phyloP scores from a whole-genome alignment of 2,888 invertebrate species.

The Limnephilus lunatus region DNA sequence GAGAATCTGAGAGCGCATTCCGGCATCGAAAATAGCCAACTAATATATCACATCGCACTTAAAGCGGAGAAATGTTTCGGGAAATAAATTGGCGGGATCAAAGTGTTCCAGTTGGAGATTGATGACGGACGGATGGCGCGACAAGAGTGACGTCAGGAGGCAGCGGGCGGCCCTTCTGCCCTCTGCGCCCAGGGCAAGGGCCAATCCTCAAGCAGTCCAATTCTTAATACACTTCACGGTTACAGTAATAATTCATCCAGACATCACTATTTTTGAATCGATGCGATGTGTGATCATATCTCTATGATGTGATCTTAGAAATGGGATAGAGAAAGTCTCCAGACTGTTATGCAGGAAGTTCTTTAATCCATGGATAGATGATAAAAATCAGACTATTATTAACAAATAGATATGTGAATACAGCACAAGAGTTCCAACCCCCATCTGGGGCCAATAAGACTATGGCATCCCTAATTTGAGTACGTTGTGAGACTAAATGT shows the following conservation, averaged over 20 bases:
- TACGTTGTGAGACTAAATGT: too few relatives aligned
- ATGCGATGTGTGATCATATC: not conserved
- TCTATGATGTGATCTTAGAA: not conserved
- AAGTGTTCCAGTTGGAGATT: constrained; percentile 65
- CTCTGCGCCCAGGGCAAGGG: constrained; percentile 9
- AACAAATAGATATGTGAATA: not conserved
- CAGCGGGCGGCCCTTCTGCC: not conserved
- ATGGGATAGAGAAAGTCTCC: not conserved
- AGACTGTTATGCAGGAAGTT: not conserved
- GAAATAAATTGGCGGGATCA: constrained; percentile 66
- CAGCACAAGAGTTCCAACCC: too few relatives aligned
- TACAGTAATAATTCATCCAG: not conserved
- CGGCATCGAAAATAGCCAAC: constrained; percentile 55
- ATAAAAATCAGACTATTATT: not conserved
- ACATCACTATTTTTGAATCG: not conserved
- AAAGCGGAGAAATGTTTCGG: constrained; percentile 57
- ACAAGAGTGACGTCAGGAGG: constrained; percentile 20
- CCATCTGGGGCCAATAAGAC: too few relatives aligned
- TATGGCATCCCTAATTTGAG: too few relatives aligned
- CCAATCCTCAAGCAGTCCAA: not conserved
- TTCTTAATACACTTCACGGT: not conserved
- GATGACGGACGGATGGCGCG: constrained; percentile 64
- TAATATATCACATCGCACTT: constrained; percentile 57
- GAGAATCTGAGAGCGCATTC: constrained; percentile 51
- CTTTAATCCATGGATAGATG: not conserved